These are phyloP conservation scores for Crambe crambe DNA, from an alignment of 37 sponge, comb jelly and placozoan genomes.

Conservation along the genomic window DNA sequence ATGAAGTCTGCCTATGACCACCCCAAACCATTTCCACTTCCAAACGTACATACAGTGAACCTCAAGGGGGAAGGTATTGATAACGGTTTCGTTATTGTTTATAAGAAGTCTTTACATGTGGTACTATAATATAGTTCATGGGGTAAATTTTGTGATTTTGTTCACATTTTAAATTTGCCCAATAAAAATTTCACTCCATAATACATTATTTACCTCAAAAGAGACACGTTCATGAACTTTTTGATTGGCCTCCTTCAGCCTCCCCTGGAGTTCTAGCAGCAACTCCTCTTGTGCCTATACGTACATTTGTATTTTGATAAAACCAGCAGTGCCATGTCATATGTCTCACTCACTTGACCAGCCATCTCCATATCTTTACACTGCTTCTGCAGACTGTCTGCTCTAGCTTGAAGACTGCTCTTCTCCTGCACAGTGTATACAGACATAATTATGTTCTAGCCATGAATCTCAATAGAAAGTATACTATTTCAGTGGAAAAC, in stretches of 20 bases:
- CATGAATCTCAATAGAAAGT: not conserved
- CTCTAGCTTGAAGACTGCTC: not conserved
- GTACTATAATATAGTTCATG: too few relatives aligned
- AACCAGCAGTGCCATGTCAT: not conserved
- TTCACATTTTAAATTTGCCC: too few relatives aligned
- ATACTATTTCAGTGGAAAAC: not conserved
- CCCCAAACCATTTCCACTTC: too few relatives aligned
- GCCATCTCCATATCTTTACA: not conserved
- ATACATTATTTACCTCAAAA: not conserved
- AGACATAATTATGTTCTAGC: not conserved
- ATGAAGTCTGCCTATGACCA: too few relatives aligned
- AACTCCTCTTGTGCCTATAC: slow-evolving; percentile 28
- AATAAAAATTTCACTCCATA: too few relatives aligned
- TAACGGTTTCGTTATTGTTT: too few relatives aligned
- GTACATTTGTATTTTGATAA: not conserved
- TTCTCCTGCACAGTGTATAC: not conserved
- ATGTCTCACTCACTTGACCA: not conserved
- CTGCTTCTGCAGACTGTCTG: not conserved
- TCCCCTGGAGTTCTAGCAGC: slow-evolving; percentile 7
- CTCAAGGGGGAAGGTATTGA: too few relatives aligned
- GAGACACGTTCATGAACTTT: not conserved
- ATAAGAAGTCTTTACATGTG: too few relatives aligned
- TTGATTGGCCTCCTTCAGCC: slow-evolving; percentile 11
- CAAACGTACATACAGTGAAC: too few relatives aligned
- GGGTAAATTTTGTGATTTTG: too few relatives aligned